Percentiles rank a stretch among this genome's conserved stretches.
Conservation (phyloP, 2,888 invertebrate species). For the Pheosia tremula region DNA sequence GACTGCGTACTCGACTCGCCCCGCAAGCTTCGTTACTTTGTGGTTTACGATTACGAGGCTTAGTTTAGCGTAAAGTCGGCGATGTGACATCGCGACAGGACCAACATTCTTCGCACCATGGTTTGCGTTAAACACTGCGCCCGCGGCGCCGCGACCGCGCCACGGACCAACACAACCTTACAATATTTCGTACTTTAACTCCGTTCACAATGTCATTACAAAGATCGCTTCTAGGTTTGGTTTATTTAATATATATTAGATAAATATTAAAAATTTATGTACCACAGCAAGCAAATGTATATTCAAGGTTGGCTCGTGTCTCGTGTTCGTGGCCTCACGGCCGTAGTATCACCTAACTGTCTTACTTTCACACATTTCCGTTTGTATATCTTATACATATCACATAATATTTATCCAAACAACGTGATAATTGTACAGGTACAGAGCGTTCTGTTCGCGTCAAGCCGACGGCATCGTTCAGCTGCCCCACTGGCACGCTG, state of each 20-base stretch:
- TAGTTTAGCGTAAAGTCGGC: neutral
- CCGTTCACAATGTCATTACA: too few species aligned
- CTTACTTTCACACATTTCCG: constrained; percentile 24
- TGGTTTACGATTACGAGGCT: constrained; percentile 28
- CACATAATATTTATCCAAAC: constrained; percentile 29
- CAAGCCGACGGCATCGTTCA: too few species aligned
- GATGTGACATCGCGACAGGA: constrained; percentile 4
- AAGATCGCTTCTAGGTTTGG: too few species aligned
- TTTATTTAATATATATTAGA: too few species aligned
- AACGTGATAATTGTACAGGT: neutral
- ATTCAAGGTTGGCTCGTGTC: neutral
- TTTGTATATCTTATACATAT: constrained; percentile 45
- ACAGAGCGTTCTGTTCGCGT: neutral
- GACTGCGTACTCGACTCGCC: constrained; percentile 41
- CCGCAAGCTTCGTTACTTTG: constrained; percentile 52
- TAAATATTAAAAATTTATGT: neutral
- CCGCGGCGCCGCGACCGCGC: neutral
- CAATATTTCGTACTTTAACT: too few species aligned
- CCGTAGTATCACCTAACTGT: constrained; percentile 11
- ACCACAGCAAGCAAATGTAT: neutral
- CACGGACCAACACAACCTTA: too few species aligned
- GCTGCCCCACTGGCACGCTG: too few species aligned
- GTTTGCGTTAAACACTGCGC: neutral
- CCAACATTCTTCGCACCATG: neutral
- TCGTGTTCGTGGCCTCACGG: neutral